Evolutionary conservation across 1,140 invertebrate species (phyloP).

Genomic region (Apolygus lucorum): DNA sequence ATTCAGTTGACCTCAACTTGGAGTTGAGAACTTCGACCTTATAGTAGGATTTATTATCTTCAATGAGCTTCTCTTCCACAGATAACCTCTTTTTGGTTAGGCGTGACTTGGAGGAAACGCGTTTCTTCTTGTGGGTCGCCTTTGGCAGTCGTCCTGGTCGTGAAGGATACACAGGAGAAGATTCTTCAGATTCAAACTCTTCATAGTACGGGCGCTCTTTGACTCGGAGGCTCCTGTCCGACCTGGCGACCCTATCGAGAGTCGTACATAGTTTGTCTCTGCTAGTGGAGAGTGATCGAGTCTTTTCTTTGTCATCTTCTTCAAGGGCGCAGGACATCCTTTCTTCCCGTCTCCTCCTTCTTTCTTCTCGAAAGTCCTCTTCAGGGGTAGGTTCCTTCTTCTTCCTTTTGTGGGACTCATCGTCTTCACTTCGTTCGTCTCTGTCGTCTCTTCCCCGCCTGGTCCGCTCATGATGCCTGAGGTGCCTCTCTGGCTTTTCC

Average conservation of each 20-base stretch:
- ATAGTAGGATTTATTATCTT: conserved; percentile 57
- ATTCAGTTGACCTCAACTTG: conserved; percentile 53
- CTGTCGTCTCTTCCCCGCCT: too few species aligned
- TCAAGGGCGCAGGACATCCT: too few species aligned
- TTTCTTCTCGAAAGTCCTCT: neutral
- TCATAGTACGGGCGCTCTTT: conserved; percentile 6
- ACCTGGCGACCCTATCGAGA: neutral
- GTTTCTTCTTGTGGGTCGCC: neutral
- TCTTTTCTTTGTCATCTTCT: neutral
- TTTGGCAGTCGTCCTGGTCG: neutral
- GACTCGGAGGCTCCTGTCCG: conserved; percentile 3
- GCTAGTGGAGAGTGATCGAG: neutral
- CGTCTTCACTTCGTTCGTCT: neutral
- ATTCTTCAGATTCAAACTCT: neutral
- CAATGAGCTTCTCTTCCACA: conserved; percentile 47
- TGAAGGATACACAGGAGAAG: neutral
- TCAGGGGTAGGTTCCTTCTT: neutral
- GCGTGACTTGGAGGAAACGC: neutral
- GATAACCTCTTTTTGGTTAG: conserved; percentile 42
- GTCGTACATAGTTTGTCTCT: neutral
- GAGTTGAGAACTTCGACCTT: conserved; percentile 62
- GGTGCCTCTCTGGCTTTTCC: neutral
- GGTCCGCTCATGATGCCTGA: neutral
- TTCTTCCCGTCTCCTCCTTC: neutral
- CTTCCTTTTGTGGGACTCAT: neutral